A percentile compares a stretch with the other conserved stretches of the same genome.
Conservation (phyloP, 1,140 invertebrate species). For the Rhopalosiphum maidis region DNA sequence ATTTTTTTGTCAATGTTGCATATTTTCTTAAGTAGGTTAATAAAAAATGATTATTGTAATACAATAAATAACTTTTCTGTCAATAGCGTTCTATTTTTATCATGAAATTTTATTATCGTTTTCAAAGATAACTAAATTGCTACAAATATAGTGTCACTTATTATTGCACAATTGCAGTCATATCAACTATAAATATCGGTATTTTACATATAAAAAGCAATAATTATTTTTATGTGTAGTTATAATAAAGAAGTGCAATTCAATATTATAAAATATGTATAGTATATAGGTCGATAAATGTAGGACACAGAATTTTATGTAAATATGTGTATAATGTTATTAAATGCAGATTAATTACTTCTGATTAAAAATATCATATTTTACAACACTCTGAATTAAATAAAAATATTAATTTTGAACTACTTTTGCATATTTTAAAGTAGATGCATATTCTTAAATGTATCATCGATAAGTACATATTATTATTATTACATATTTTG, state of each 20-base stretch:
- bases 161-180: not conserved
- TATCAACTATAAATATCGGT: not conserved
- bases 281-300: not conserved
- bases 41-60: too few relatives aligned
- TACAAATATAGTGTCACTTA: not conserved
- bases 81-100: too few relatives aligned
- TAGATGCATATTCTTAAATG: not conserved
- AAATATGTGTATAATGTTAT: not conserved
- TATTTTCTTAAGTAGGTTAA: too few relatives aligned
- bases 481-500: not conserved
- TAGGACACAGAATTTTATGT: not conserved
- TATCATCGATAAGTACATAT: not conserved
- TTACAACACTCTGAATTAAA: not conserved
- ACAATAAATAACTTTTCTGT: too few relatives aligned
- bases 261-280: not conserved
- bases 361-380: not conserved
- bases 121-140: too few relatives aligned
- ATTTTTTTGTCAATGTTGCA: too few relatives aligned
- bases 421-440: not conserved
- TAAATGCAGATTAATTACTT: not conserved
- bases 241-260: not conserved
- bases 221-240: not conserved
- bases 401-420: not conserved
- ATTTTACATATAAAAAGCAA: too few relatives aligned
- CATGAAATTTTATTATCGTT: too few relatives aligned